A percentile compares a stretch with the other conserved stretches of the same genome.
phyloP scores from a whole-genome alignment of 2,113 vertebrate species.

The Pteropus alecto region DNA sequence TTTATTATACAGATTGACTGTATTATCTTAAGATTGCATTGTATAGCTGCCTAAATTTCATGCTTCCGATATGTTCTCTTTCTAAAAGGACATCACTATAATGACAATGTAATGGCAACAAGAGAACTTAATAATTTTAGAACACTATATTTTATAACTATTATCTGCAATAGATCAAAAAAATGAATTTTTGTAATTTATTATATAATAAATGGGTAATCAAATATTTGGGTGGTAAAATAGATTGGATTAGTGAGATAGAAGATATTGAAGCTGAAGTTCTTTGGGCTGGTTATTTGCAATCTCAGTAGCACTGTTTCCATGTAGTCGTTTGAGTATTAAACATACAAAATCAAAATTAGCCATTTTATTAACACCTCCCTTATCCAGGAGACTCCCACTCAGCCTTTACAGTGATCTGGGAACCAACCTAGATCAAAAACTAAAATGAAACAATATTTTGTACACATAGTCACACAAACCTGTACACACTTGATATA shows the following conservation, averaged over 20 bases:
- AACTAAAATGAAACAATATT: background rate
- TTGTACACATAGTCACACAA: background rate
- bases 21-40: conserved; percentile 64
- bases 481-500: background rate
- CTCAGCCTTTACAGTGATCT: background rate
- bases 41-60: conserved; percentile 67
- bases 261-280: conserved; percentile 56
- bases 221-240: conserved; percentile 73
- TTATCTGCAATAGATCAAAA: conserved; percentile 73
- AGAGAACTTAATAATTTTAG: conserved; percentile 62
- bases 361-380: background rate
- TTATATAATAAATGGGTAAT: conserved; percentile 70
- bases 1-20: conserved; percentile 73
- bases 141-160: conserved; percentile 73
- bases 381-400: background rate
- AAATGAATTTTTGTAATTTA: conserved; percentile 78
- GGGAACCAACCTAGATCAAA: background rate
- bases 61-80: conserved; percentile 62
- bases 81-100: conserved; percentile 60
- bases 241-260: conserved; percentile 62
- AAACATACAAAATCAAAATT: background rate
- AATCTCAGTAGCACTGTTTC: background rate
- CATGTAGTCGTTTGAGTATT: background rate
- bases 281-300: conserved; percentile 32
- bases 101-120: conserved; percentile 58